Conservation (phyloP, 2,888 invertebrate species). For the Lasioglossum villosulum region DNA sequence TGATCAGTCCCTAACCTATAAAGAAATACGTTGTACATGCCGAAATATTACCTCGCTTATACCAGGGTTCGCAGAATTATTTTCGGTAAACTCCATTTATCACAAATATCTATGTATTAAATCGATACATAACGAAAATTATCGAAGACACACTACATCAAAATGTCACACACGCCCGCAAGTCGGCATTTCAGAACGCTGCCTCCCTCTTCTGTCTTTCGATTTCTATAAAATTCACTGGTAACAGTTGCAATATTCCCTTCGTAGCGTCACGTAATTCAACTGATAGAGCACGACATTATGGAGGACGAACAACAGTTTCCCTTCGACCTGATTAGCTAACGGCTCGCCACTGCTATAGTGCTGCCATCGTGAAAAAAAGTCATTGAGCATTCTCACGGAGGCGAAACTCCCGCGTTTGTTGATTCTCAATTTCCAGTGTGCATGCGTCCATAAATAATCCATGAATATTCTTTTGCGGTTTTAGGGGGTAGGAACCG, state of each 20-base stretch:
- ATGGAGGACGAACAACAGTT: background rate
- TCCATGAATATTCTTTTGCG: background rate
- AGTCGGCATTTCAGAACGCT: conserved; percentile 75
- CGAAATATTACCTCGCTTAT: conserved; percentile 72
- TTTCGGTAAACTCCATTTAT: conserved; percentile 73
- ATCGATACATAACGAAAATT: conserved; percentile 74
- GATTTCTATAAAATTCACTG: conserved; percentile 41
- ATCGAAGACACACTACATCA: conserved; percentile 65
- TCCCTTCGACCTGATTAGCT: background rate
- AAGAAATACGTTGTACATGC: conserved; percentile 55
- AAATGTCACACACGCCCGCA: conserved; percentile 77
- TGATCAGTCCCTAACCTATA: conserved; percentile 73
- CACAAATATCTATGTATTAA: conserved; percentile 70
- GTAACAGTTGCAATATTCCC: conserved; percentile 41
- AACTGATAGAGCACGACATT: background rate
- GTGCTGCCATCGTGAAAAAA: background rate
- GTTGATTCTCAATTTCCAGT: background rate
- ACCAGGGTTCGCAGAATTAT: conserved; percentile 62
- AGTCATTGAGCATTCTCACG: background rate
- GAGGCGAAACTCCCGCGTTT: background rate
- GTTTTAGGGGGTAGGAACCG: background rate
- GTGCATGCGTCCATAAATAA: background rate
- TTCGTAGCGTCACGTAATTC: background rate
- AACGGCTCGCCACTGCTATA: background rate
- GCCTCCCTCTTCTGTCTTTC: conserved; percentile 45